Percentiles rank a stretch among this genome's conserved stretches.
These are phyloP conservation scores for Rhingia rostrata DNA, from an alignment of 2,888 invertebrate species.

Conservation along the genomic window DNA sequence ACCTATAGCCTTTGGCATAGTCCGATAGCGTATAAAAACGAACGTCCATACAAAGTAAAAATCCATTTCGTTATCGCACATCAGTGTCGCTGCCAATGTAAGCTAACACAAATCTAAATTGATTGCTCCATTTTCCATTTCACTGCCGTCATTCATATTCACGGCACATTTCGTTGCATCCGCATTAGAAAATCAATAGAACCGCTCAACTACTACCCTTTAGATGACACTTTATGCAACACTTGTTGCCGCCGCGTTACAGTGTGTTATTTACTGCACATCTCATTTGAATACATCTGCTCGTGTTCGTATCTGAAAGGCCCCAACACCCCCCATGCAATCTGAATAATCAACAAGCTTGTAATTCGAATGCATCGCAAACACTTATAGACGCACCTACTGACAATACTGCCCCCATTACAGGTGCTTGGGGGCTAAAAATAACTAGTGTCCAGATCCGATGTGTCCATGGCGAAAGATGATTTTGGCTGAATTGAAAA, in stretches of 20 bases:
- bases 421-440: constrained; percentile 41
- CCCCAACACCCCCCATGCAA: background rate
- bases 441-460: constrained; percentile 9
- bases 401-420: background rate
- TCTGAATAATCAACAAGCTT: constrained; percentile 7
- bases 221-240: constrained; percentile 34
- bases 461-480: background rate
- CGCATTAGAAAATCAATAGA: constrained; percentile 25
- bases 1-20: too few species aligned
- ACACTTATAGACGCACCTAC: background rate
- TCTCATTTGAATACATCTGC: constrained; percentile 21
- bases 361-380: constrained; percentile 12
- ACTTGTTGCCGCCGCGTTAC: constrained; percentile 2
- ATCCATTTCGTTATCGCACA: constrained; percentile 7
- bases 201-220: constrained; percentile 1
- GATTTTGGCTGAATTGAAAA: constrained; percentile 4
- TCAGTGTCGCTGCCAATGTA: background rate
- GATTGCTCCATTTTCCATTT: constrained; percentile 15
- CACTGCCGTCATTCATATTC: background rate
- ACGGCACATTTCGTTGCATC: constrained; percentile 17
- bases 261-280: background rate
- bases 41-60: constrained; percentile 1
- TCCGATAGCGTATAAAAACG: too few species aligned
- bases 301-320: background rate
- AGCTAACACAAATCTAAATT: constrained; percentile 20